Base-by-base conservation (phyloP, 2,113 vertebrate species). In the Misgurnus mizolepis region DNA sequence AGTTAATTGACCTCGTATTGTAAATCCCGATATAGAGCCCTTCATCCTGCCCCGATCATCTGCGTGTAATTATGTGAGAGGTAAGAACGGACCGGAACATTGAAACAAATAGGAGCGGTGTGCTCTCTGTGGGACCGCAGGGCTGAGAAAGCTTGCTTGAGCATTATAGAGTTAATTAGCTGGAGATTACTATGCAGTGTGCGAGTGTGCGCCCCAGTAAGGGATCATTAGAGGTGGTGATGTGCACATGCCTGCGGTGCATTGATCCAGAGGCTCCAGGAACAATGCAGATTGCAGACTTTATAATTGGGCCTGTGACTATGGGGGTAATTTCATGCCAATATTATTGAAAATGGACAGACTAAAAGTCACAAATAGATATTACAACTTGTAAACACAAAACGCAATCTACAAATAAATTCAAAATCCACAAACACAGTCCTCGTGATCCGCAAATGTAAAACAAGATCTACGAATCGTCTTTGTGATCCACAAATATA, bases 141-240 rank as follows among this genome's bases (percentile, higher is more conserved):
- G 90, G 90, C 90, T 89, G 91, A 88, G 85, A 89, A 92, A 90
- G 92, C 90, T 91, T 92, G 91, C 91, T 90, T 92, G 89, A 91
- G 92, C 91, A 93, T 93, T 92, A 93, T 92, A 93, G 93, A 91
- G 89, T 90, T 93, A 92, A 93, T 93, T 93, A 94, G 93, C 92
- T 93, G 93, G 92, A 93, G 92, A 93, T 94, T 94, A 94, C 92
- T 91, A 94, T 93, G 92, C 92, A 94, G 92, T 90, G 92, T 92
- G 92, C 89, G 91, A 92, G 92, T 90, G 91, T 90, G 90, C 90
- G 91, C 91, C 91, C 92, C 93, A 93, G 93, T 93, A 93, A 94
- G 92, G 92, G 91, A 93, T 94, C 93, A 93, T 94, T 94, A 93
- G 91, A 90, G 91, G 92, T 91, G 92, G 90, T 92, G 92, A 94